Percentiles rank a stretch among this genome's conserved stretches.
phyloP scores from a whole-genome alignment of 2,113 vertebrate genomes.

The Oceanodroma tethys region DNA sequence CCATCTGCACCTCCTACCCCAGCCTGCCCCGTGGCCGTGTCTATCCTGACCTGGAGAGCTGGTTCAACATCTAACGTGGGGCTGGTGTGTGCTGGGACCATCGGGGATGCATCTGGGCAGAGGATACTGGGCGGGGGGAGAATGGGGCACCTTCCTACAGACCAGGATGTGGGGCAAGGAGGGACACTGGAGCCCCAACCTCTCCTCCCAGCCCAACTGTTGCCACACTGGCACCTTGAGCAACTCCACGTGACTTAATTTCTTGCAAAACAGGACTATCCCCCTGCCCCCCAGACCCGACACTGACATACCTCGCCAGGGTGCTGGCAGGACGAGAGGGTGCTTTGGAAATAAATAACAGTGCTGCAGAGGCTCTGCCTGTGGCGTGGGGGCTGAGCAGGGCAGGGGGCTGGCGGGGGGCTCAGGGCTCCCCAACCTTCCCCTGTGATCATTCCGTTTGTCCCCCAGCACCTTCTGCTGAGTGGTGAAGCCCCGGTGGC shows the following conservation, averaged over 20 bases:
- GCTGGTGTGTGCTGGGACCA: not conserved
- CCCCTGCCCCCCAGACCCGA: fast-evolving
- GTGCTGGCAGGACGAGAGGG: not conserved
- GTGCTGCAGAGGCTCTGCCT: not conserved
- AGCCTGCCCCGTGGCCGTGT: slow-evolving; percentile 60
- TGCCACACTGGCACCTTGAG: not conserved
- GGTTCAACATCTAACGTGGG: slow-evolving; percentile 42
- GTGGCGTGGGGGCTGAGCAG: not conserved
- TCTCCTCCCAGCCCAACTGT: not conserved
- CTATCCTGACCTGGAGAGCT: slow-evolving; percentile 76
- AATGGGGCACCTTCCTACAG: fast-evolving
- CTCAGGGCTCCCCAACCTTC: not conserved
- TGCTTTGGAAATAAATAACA: not conserved
- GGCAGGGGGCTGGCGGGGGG: no score
- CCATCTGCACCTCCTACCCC: slow-evolving; percentile 75
- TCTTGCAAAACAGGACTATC: not conserved
- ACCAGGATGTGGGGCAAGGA: not conserved
- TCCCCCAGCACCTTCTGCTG: not conserved
- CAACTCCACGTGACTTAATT: not conserved
- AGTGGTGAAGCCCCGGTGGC: not conserved
- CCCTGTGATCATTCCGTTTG: fast-evolving
- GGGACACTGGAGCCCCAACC: fast-evolving
- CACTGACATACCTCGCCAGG: not conserved
- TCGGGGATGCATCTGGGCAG: not conserved
- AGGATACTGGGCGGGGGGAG: not conserved